Percentiles rank a stretch among this genome's conserved stretches.
Conservation (phyloP, 2,797 vertebrate genomes). For the Sylvilagus floridanus region DNA sequence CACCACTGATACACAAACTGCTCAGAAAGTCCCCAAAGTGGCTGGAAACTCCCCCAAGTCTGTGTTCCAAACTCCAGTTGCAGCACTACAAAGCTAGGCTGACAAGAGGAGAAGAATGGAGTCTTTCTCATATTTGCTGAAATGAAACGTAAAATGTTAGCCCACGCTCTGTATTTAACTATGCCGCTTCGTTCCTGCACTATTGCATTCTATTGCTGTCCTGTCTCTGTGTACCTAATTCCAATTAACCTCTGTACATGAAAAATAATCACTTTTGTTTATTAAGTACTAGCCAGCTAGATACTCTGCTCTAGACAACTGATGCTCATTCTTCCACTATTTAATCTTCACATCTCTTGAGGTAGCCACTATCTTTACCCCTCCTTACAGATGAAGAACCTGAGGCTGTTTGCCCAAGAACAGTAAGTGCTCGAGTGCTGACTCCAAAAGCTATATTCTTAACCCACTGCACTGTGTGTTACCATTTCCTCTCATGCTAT, state of each 20-base stretch:
- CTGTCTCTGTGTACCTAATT: too few species aligned
- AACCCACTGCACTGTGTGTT: rapidly evolving
- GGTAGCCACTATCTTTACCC: neutral
- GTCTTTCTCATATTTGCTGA: constrained; percentile 16
- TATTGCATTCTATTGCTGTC: neutral
- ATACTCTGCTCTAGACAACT: too few species aligned
- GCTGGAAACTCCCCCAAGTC: constrained; percentile 56
- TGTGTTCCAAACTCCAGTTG: neutral
- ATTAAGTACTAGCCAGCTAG: neutral
- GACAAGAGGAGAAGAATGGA: neutral
- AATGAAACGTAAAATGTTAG: constrained; percentile 41
- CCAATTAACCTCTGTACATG: neutral
- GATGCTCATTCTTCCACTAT: neutral
- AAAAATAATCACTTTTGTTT: neutral
- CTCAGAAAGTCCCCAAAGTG: constrained; percentile 64
- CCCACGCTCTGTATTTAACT: neutral
- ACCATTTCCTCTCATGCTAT: neutral
- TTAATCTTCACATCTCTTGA: neutral
- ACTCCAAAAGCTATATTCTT: neutral
- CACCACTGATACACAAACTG: neutral
- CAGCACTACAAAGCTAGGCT: neutral
- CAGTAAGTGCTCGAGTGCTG: neutral
- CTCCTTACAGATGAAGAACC: neutral
- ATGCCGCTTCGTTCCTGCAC: too few species aligned
- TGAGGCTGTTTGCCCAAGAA: neutral